Base-by-base conservation (phyloP, 2,113 vertebrate species). In the Saiga tatarica region DNA sequence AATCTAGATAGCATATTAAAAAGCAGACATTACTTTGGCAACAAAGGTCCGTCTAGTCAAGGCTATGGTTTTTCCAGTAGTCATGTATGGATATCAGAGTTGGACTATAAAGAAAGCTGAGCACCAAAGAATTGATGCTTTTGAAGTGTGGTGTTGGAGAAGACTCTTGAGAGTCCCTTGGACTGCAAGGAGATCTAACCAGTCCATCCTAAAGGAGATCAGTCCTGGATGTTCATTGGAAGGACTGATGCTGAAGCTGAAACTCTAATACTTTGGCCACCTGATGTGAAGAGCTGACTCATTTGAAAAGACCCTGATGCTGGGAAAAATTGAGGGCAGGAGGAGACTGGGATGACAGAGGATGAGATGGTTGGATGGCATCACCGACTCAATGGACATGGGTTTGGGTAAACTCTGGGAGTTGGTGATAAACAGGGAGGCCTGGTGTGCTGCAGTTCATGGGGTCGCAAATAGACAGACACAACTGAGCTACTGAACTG, bases 401-500 rank as follows among this genome's bases (percentile, higher is more conserved):
- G 7, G 7, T 64, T 19, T 64, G 62, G 7, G 16, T 64, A 8
- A 64, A n/a, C 30, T n/a, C 33, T 19, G 33, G 62, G 62, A 64
- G 2, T n/a, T n/a, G 62, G 33, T n/a, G 7, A n/a, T 67, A 30
- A 33, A 67, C 33, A 67, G 33, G 33, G 62, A 67, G 16, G 62
- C 16, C 62, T 67, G 33, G 4, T 1, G 2, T n/a, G 33, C 33
- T 67, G 33, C 0, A 1, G 33, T 67, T n/a, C 33, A 67, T 19
- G 62, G 62, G 33, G 62, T 67, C 1, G 1, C 62, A 10, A n/a
- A n/a, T 0, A 67, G 62, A n/a, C 16, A 4, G 62, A 67, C 62
- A n/a, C 33, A 17, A 67, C 33, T 67, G 3, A 67, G 7, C 3
- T 2, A n/a, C 62, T n/a, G 33, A n/a, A 67, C 62, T n/a, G 64